Base-by-base conservation (phyloP, 2,888 invertebrate genomes). In the Villa cingulata region DNA sequence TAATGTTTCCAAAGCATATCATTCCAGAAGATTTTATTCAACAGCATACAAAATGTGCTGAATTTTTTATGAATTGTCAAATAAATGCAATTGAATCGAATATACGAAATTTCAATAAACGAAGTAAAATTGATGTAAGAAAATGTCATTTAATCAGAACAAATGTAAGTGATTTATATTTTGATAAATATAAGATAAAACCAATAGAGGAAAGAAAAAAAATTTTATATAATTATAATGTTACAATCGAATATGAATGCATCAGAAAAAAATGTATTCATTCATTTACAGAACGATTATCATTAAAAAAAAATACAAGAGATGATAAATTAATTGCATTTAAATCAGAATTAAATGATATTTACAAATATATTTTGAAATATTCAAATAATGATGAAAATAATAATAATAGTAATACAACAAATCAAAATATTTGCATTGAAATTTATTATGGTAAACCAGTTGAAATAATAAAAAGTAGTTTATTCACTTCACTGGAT, bases 1-100 rank as follows among this genome's bases (percentile, higher is more conserved):
- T 81, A 0, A 65, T 88, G 59, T 83, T 87, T 59, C 66, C 74
- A 0, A 62, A 74, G 20, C 63, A 72, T 4, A 65, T 70, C 23
- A 74, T 89, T 44, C 81, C 83, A 1, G 60, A 70, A 1, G 63
- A 68, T 37, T 89, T 87, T 59, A 56, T 86, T 2, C 63, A 72
- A 20, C 80, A 83, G 62, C 66, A 88, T 9, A 71, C 77, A 48
- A 70, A 74, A 14, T 83, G 83, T 58, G 75, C 78, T 0, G 62
- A 73, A 39, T 76, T 76, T 56, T 89, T 84, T 59, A 79, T 78
- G 66, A 70, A 73, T 36, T 72, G 74, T 48, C 87, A 87, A 63
- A 77, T 77, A 49, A 68, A 73, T 54, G 78, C 78, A 0, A 86
- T 86, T 41, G 71, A 77, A 54, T 71, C 76, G 48, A 86, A 86